Evolutionary conservation across 2,888 invertebrate species (phyloP).

Genomic region (Aphrophora alni): DNA sequence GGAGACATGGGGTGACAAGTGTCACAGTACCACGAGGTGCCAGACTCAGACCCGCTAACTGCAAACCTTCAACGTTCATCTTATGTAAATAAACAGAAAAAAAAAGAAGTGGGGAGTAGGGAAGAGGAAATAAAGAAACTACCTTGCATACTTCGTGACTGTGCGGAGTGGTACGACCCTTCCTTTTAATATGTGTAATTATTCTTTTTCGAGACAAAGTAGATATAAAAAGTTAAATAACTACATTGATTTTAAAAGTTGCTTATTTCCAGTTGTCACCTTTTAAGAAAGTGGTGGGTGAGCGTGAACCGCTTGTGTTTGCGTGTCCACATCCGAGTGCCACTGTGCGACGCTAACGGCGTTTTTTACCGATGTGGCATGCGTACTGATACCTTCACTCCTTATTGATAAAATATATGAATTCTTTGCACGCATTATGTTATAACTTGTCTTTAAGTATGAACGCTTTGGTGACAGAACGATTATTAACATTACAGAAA

Average conservation of each 20-base stretch:
- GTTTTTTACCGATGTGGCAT: neutral
- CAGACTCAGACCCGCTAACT: neutral
- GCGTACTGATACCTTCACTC: neutral
- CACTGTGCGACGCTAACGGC: neutral
- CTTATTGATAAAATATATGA: neutral
- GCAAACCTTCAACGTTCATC: neutral
- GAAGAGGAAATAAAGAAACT: neutral
- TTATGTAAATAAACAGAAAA: neutral
- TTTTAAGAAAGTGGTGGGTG: neutral
- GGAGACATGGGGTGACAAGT: neutral
- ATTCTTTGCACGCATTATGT: neutral
- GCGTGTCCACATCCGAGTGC: neutral
- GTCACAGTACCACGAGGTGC: constrained; percentile 2
- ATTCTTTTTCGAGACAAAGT: neutral
- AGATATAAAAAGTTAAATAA: constrained; percentile 9
- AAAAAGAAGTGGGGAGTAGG: neutral
- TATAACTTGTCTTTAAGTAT: neutral
- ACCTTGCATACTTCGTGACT: neutral
- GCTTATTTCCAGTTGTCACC: constrained; percentile 2
- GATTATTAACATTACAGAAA: neutral
- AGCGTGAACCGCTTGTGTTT: neutral
- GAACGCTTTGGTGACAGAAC: neutral
- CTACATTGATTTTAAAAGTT: neutral
- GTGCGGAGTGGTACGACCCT: neutral
- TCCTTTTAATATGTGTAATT: constrained; percentile 9